These are phyloP conservation scores for Corynorhinus townsendii DNA, from an alignment of 2,113 vertebrate species.

Conservation along the genomic window DNA sequence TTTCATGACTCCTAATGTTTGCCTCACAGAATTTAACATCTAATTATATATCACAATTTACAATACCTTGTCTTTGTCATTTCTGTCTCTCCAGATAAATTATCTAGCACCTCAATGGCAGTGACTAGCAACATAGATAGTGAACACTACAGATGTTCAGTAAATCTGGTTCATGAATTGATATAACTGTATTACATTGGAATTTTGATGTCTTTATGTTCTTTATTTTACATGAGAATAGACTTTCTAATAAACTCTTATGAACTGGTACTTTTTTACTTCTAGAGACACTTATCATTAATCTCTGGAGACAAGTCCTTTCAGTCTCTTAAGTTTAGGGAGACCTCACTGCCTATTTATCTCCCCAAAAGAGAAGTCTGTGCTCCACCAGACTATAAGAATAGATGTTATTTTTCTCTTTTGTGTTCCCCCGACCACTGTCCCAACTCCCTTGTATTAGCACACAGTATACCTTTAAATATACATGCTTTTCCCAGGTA, in stretches of 20 bases:
- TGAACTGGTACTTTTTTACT: neutral
- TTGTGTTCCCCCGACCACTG: rapidly evolving
- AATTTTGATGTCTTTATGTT: neutral
- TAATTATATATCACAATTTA: neutral
- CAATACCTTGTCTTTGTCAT: neutral
- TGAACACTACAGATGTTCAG: neutral
- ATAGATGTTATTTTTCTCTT: neutral
- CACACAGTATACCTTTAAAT: neutral
- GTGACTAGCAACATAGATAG: neutral
- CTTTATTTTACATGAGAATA: neutral
- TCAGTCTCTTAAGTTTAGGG: neutral
- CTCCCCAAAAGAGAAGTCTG: neutral
- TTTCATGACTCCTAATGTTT: neutral
- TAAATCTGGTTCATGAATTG: neutral
- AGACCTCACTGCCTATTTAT: neutral
- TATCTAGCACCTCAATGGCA: neutral
- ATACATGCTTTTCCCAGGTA: neutral
- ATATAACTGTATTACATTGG: neutral
- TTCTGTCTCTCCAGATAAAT: neutral
- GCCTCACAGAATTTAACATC: neutral
- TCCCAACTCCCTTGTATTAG: neutral
- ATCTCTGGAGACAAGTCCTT: neutral
- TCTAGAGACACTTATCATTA: neutral
- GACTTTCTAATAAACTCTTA: neutral
- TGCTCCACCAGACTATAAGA: neutral